Percentiles rank a stretch among this genome's conserved stretches.
These are phyloP conservation scores for Lepidocyrtinus sp. DNA, from an alignment of 2,888 invertebrate species.

Conservation along the genomic window DNA sequence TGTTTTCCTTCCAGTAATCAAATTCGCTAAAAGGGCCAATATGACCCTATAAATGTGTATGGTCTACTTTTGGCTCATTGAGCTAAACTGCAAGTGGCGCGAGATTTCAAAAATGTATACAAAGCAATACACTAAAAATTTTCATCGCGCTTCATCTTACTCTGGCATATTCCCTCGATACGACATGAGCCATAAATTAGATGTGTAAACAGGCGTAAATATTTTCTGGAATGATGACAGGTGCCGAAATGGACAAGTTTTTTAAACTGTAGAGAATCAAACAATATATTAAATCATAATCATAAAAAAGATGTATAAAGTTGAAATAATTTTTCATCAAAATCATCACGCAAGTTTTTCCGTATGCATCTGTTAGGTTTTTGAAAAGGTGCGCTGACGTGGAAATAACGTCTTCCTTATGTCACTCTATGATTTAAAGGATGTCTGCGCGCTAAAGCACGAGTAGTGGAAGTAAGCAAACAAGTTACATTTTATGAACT, in stretches of 20 bases:
- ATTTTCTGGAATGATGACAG: slow-evolving; percentile 55
- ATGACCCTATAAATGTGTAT: slow-evolving; percentile 5
- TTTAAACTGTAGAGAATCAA: too few relatives aligned
- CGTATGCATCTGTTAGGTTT: slow-evolving; percentile 18
- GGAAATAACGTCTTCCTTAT: slow-evolving; percentile 62
- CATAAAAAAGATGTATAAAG: slow-evolving; percentile 23
- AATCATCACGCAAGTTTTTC: neutral
- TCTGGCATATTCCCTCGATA: slow-evolving; percentile 1
- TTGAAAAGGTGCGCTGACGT: slow-evolving; percentile 54
- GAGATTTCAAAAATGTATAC: neutral
- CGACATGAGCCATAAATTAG: slow-evolving; percentile 36
- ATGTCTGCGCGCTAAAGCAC: neutral
- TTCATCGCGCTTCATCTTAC: too few relatives aligned
- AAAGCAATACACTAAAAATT: too few relatives aligned
- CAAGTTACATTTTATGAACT: neutral
- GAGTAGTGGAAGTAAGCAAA: neutral
- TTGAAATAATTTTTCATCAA: slow-evolving; percentile 1
- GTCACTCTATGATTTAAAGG: slow-evolving; percentile 40
- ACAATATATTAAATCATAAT: too few relatives aligned
- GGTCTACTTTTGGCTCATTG: neutral
- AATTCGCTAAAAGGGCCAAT: neutral
- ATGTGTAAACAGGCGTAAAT: slow-evolving; percentile 18
- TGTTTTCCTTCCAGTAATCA: slow-evolving; percentile 34
- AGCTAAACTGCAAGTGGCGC: neutral
- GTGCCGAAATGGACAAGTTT: slow-evolving; percentile 47